These are phyloP conservation scores for Acanthurus tractus DNA, from an alignment of 2,797 vertebrate species.

Conservation along the genomic window DNA sequence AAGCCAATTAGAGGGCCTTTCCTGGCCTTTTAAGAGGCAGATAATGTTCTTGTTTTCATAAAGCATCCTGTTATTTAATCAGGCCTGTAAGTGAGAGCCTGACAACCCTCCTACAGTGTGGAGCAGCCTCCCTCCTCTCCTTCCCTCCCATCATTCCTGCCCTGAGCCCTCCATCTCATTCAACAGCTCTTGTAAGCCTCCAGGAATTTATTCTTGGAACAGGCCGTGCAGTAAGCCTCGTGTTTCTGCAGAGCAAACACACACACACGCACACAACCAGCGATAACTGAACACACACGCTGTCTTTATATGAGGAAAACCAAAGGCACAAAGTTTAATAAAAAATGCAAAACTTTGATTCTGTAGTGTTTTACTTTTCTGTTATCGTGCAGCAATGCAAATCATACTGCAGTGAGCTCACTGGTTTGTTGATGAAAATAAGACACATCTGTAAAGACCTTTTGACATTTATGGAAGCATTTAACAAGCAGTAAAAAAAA, in stretches of 20 bases:
- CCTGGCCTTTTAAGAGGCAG: constrained; percentile 79
- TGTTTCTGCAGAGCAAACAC: constrained; percentile 75
- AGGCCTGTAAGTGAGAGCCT: constrained; percentile 82
- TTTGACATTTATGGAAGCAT: not conserved
- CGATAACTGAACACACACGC: constrained; percentile 42
- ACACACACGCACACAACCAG: constrained; percentile 38
- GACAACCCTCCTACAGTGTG: constrained; percentile 70
- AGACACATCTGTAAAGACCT: not conserved
- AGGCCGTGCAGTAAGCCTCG: constrained; percentile 72
- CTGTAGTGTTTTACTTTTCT: not conserved
- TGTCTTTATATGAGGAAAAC: constrained; percentile 43
- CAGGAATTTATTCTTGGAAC: constrained; percentile 84
- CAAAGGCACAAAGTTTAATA: constrained; percentile 9
- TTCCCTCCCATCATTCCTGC: constrained; percentile 75
- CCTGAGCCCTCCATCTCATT: constrained; percentile 82
- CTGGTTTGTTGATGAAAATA: constrained; percentile 25
- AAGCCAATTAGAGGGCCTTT: constrained; percentile 81
- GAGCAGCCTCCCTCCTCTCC: constrained; percentile 57
- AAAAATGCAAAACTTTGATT: constrained; percentile 3
- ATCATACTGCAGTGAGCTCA: constrained; percentile 10
- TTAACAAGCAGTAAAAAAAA: constrained; percentile 8
- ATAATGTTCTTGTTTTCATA: constrained; percentile 86
- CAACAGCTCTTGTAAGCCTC: constrained; percentile 84
- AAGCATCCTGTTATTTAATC: constrained; percentile 87
- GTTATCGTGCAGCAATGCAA: not conserved